phyloP scores from a whole-genome alignment of 2,888 invertebrate genomes.

The Drosophila prolongata region DNA sequence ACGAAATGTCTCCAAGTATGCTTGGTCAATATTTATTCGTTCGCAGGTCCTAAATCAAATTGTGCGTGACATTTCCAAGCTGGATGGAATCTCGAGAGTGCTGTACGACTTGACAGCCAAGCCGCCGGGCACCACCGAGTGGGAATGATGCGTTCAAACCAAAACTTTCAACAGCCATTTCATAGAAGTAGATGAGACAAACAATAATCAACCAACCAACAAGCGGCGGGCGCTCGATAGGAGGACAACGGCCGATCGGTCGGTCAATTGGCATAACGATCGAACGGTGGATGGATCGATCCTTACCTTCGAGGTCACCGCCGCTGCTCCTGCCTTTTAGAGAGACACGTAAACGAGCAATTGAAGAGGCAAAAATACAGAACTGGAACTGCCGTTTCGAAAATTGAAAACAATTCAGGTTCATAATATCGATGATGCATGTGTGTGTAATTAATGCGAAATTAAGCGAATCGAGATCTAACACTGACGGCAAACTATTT shows the following conservation, averaged over 20 bases:
- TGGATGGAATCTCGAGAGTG: constrained; percentile 97
- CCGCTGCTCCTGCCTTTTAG: constrained; percentile 49
- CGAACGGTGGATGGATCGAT: constrained; percentile 23
- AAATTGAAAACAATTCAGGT: constrained; percentile 63
- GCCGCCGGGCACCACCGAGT: constrained; percentile 99
- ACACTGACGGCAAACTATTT: constrained; percentile 49
- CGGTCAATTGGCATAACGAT: constrained; percentile 1
- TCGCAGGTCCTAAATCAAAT: constrained; percentile 94
- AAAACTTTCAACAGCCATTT: constrained; percentile 78
- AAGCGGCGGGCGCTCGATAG: constrained; percentile 50
- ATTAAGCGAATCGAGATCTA: constrained; percentile 33
- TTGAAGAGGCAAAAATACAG: constrained; percentile 24
- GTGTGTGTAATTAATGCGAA: constrained; percentile 47
- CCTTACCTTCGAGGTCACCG: constrained; percentile 24
- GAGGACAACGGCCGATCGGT: constrained; percentile 59
- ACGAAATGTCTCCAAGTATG: not conserved
- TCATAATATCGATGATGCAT: constrained; percentile 63
- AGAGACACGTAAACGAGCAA: constrained; percentile 63
- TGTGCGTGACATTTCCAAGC: constrained; percentile 91
- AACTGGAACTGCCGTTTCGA: constrained; percentile 40
- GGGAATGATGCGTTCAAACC: constrained; percentile 91
- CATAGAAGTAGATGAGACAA: constrained; percentile 73
- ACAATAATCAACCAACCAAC: constrained; percentile 46
- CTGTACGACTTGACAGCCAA: constrained; percentile 98
- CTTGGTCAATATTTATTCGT: not conserved